Evolutionary conservation across 1,140 invertebrate genomes (phyloP).

Genomic region (Meloidogyne exigua): DNA sequence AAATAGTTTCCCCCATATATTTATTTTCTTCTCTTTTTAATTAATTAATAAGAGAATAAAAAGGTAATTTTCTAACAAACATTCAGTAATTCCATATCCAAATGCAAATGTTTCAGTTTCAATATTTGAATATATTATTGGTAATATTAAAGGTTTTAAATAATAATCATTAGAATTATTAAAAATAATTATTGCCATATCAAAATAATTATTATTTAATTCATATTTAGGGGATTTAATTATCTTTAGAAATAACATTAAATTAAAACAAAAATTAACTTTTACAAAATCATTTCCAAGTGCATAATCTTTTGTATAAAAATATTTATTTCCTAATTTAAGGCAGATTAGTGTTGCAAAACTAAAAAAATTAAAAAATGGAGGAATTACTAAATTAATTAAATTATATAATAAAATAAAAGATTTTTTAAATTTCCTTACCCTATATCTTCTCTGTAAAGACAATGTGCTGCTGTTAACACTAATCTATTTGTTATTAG

Average conservation of each 20-base stretch:
- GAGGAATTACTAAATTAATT: too few species aligned
- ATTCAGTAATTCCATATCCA: not conserved
- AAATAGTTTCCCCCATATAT: too few species aligned
- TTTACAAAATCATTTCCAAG: not conserved
- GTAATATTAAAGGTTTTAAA: not conserved
- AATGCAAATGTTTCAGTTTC: not conserved
- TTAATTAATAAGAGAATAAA: too few species aligned
- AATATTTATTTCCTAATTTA: not conserved
- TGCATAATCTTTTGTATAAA: not conserved
- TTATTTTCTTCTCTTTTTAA: too few species aligned
- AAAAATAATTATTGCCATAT: constrained; percentile 2
- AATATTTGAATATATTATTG: not conserved
- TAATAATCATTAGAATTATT: not conserved
- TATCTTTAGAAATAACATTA: not conserved
- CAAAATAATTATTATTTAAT: not conserved
- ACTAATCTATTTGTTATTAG: not conserved
- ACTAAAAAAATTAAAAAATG: too few species aligned
- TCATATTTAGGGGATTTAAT: not conserved
- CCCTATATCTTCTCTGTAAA: constrained; percentile 8
- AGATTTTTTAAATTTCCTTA: not conserved
- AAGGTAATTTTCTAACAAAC: too few species aligned
- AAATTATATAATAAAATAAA: too few species aligned
- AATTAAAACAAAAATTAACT: not conserved
- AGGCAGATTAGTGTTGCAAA: not conserved
- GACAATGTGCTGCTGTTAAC: constrained; percentile 5